Evolutionary conservation across 2,113 vertebrate genomes (phyloP).

Genomic region (Helogale parvula): DNA sequence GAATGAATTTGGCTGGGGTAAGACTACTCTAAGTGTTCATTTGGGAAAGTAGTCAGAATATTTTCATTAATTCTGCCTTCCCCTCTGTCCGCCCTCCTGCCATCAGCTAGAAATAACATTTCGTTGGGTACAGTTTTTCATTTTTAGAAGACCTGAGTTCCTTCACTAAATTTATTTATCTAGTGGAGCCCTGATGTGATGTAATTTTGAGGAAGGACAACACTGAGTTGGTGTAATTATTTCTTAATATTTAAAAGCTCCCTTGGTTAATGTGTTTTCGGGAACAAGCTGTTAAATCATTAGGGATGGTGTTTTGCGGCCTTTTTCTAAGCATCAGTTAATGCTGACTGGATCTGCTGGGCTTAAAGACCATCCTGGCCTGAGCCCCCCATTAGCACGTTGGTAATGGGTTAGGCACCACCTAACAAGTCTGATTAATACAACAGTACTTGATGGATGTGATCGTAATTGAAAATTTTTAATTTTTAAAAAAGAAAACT

Average conservation of each 20-base stretch:
- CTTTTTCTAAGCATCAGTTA: constrained; percentile 65
- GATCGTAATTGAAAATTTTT: constrained; percentile 41
- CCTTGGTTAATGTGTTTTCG: constrained; percentile 74
- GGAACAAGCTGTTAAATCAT: constrained; percentile 81
- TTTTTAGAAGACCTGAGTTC: constrained; percentile 65
- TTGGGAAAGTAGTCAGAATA: constrained; percentile 56
- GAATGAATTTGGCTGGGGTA: constrained; percentile 44
- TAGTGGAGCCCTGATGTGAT: constrained; percentile 69
- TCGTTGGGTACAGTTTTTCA: constrained; percentile 66
- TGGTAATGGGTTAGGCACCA: background rate
- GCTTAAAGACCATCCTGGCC: background rate
- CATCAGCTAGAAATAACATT: constrained; percentile 60
- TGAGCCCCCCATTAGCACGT: background rate
- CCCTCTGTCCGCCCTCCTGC: constrained; percentile 44
- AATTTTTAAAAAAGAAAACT: background rate
- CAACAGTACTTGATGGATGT: constrained; percentile 10
- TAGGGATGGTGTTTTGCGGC: constrained; percentile 64
- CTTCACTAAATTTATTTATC: constrained; percentile 69
- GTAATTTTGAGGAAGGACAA: constrained; percentile 71
- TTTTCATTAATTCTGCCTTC: constrained; percentile 67
- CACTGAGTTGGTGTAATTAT: constrained; percentile 73
- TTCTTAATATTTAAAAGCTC: constrained; percentile 82
- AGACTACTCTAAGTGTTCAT: constrained; percentile 17
- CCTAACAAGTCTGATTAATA: constrained; percentile 33
- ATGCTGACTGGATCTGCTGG: constrained; percentile 37